Evolutionary conservation across 2,113 vertebrate genomes (phyloP).

Genomic region (Nibea coibor): DNA sequence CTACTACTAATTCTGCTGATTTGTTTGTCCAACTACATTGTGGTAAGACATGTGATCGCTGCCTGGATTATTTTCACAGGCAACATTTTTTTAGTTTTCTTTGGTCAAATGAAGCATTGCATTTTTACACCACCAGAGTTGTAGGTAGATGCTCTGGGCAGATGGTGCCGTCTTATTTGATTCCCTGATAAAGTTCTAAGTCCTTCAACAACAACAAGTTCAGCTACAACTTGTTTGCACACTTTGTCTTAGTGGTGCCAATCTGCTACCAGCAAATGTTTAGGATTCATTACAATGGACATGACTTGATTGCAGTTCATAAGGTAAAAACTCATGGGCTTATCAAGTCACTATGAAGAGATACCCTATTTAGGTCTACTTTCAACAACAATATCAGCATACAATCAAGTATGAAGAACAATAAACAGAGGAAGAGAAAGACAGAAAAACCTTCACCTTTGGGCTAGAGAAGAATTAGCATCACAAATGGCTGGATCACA

Average conservation of each 20-base stretch:
- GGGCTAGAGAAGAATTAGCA: conserved; percentile 62
- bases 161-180: background rate
- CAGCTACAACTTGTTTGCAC: too few relatives aligned
- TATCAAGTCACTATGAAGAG: background rate
- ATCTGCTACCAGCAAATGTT: background rate
- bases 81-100: background rate
- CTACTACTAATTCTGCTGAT: background rate
- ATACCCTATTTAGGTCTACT: background rate
- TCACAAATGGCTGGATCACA: conserved; percentile 60
- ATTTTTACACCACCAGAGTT: background rate
- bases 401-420: background rate
- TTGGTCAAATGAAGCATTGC: background rate
- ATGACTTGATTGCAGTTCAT: too few relatives aligned
- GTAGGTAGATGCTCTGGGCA: background rate
- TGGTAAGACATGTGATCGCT: background rate
- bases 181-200: background rate
- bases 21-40: background rate
- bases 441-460: conserved; percentile 30
- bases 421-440: conserved; percentile 15
- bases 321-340: too few relatives aligned
- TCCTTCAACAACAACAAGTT: too few relatives aligned
- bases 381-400: background rate
- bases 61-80: background rate
- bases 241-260: background rate
- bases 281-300: too few relatives aligned